Base-by-base conservation (phyloP, 2,797 vertebrate genomes). In the Delichon dasypus region DNA sequence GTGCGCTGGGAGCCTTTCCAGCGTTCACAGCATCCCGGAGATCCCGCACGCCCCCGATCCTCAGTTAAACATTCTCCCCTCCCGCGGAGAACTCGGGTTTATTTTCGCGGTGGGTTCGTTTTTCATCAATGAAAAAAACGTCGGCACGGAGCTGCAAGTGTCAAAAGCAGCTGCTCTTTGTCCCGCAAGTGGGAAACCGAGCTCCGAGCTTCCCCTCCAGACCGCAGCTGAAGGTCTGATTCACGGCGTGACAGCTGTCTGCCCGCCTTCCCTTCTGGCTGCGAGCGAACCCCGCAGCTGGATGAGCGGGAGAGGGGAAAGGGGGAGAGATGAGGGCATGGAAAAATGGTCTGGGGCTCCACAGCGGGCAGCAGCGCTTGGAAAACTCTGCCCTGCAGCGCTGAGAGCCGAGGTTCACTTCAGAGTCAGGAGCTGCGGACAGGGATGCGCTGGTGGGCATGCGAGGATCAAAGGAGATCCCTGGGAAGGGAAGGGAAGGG, bases 161-260 rank as follows among this genome's bases (percentile, higher is more conserved):
- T 87, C 62, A 80, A 47, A 80, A 80, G 68, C 93, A 93, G 83
- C 93, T 78, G 88, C 84, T 91, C 32, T 85, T 91, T 83, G 71
- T 84, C 89, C 87, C 64, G 55, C 61, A 47, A 50, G 62, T n/a
- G 77, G 73, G 68, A 91, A 77, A 45, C 34, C 51, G 78, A 96
- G 81, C 83, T 75, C 12, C 13, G 64, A 36, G n/a, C 27, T 54
- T 77, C 68, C 88, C 73, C 76, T 80, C 32, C 75, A 47, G 62
- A 42, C 45, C 84, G 34, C 32, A 73, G 74, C 27, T 88, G 40
- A 15, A 12, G 53, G 53, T 72, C 55, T 95, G 93, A 96, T 89
- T 97, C 96, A 92, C 66, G 20, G 93, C 5, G 4, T 93, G 94
- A 75, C 95, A 93, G 91, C 62, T 90, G 94, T 91, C 91, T 97